Base-by-base conservation (phyloP, 2,797 vertebrate genomes). In the Alfaro cultratus region DNA sequence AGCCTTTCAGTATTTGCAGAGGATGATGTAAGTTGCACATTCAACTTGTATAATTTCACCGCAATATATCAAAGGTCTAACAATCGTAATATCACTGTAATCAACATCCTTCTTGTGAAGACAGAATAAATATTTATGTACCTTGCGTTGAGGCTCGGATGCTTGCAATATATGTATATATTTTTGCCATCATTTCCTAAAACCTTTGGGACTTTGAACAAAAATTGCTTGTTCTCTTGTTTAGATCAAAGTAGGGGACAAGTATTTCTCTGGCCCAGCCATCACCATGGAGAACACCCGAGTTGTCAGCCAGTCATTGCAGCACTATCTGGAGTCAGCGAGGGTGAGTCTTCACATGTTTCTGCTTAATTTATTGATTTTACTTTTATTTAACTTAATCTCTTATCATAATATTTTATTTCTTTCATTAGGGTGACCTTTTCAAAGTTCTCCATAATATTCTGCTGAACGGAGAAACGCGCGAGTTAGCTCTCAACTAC, bases 231-330 rank as follows among this genome's bases (percentile, higher is more conserved):
- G 29, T 57, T 71, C 0, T 87, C 82, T 85, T 68, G 90, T 55
- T 78, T 86, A 99, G 98, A 96, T 95, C 77, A 98, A 97, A 96
- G 98, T 99, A 72, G 98, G 97, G 81, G 98, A 99, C 89, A 99
- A 99, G 87, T 99, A 99, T 94, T 99, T 99, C 96, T 99, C 99
- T 84, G 98, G 99, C 76, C 98, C 99, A 83, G 97, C 99, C 77
- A 98, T 99, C 90, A 99, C 98, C 84, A 96, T 98, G 88, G 99
- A 99, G 93, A 99, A 99, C 95, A 99, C 98, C 0, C 95, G 98
- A 2, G 97, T 99, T 29, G 97, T 99, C 85, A 99, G 98, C 94
- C 99, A 99, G 74, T 98, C 99, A 6, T 91, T 99, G 89, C 99
- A 99, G 88, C 98, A 99, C 92, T 99, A 99, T 90, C 92, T 99